Conservation (phyloP, 2,113 vertebrate species). For the Mirza zaza region DNA sequence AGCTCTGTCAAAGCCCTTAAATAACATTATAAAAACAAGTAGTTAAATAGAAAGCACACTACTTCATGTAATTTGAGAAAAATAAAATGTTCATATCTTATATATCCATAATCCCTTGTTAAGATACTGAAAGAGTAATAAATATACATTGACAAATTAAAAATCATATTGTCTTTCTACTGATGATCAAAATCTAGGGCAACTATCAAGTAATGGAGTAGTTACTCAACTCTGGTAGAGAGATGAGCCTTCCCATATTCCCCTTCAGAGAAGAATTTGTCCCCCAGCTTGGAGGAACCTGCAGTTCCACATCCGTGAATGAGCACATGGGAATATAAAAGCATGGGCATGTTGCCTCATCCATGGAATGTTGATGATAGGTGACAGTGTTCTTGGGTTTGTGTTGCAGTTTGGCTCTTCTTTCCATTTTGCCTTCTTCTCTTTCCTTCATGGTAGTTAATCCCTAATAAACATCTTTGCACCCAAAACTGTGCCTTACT, state of each 20-base stretch:
- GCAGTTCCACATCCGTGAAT: too few relatives aligned
- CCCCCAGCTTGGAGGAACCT: background rate
- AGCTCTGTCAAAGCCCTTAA: background rate
- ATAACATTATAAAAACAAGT: background rate
- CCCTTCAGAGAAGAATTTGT: background rate
- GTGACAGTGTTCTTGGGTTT: background rate
- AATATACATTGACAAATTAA: background rate
- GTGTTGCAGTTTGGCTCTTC: background rate
- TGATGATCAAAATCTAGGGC: background rate
- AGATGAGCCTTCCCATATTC: background rate
- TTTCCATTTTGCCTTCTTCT: background rate
- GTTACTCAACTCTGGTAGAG: background rate
- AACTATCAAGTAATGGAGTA: background rate
- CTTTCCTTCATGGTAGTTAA: background rate
- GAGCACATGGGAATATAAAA: background rate
- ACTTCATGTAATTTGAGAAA: constrained; percentile 1
- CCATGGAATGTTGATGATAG: too few relatives aligned
- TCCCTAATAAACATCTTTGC: background rate
- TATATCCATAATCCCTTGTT: background rate
- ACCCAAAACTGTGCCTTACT: background rate
- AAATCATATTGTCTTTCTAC: background rate
- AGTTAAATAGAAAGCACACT: background rate
- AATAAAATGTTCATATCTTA: background rate
- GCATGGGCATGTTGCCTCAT: background rate
- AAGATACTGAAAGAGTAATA: background rate